Evolutionary conservation across 30 jellyfish, hydroid and myxozoan genomes (phyloP), one percentile per base, ranked within the genome.

Genomic region (Chironex yamaguchii): DNA sequence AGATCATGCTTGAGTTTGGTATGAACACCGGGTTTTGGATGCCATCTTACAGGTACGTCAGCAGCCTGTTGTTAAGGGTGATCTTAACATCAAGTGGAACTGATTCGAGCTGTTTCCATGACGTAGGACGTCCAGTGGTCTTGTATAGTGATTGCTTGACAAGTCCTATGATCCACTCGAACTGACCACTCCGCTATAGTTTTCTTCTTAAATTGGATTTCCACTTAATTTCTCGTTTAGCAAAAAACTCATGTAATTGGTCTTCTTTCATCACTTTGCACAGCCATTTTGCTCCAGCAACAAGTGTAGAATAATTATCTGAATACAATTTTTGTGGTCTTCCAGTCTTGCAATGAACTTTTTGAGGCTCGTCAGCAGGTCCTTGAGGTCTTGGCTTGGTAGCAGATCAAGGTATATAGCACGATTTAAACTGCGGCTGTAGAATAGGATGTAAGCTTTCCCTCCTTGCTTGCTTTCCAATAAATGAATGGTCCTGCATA

Each of bases 81-180:
- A 13, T 76, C 76, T 77, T 92, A 63, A 78, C 92, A 66, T 87
- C 91, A 68, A 87, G 29, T 66, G 77, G 14, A 30, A 87, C 51
- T 54, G 65, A 77, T 52, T 66, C 76, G 54, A 87, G 54, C 82
- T 87, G 91, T 24, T 42, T 62, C 24, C 77, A 58, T 17, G 52
- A 48, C 17, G 13, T 49, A 9, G 93, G 77, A 34, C 51, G 67
- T 67, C 96, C 92, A 29, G 68, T 23, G 21, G 74, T 71, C 64
- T 52, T 89, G 65, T 32, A 89, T 64, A 80, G 29, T 54, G 97
- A 65, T 54, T 89, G 94, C 90, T 89, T 89, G 27, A 89, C 93
- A 24, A 88, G 54, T 33, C 94, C 86, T 36, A 88, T 63, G 25
- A 79, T 31, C 28, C 94, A n/a, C n/a, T n/a, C n/a, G n/a, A n/a